phyloP scores from a whole-genome alignment of 2,888 invertebrate species.

The Cyrtodaria siliqua region DNA sequence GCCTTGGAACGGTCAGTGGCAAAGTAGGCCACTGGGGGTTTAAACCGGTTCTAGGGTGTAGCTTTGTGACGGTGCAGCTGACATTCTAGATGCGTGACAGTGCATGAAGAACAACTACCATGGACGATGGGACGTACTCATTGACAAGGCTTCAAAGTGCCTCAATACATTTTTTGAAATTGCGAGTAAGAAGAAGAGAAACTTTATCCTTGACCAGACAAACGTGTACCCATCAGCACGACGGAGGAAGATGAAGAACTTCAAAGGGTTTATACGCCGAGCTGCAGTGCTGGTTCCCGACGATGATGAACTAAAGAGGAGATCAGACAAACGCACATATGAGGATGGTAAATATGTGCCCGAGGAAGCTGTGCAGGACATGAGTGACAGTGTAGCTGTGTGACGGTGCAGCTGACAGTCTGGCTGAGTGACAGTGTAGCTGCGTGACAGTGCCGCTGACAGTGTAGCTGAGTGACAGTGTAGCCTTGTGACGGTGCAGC shows the following conservation, averaged over 20 bases:
- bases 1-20: too few relatives aligned
- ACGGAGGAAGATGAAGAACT: slow-evolving; percentile 98
- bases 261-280: slow-evolving; percentile 95
- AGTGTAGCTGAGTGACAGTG: too few relatives aligned
- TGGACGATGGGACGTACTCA: slow-evolving; percentile 94
- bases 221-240: slow-evolving; percentile 98
- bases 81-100: too few relatives aligned
- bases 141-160: slow-evolving; percentile 95
- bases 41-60: too few relatives aligned
- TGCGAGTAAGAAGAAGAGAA: slow-evolving; percentile 89
- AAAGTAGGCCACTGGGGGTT: too few relatives aligned
- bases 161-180: slow-evolving; percentile 90
- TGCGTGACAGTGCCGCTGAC: too few relatives aligned
- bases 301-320: slow-evolving; percentile 94
- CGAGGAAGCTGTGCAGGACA: slow-evolving; percentile 96
- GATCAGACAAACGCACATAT: slow-evolving; percentile 92
- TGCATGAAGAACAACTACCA: slow-evolving; percentile 91
- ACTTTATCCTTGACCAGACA: slow-evolving; percentile 99
- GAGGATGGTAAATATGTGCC: slow-evolving; percentile 96
- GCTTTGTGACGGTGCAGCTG: too few relatives aligned
- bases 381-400: too few relatives aligned
- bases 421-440: too few relatives aligned
- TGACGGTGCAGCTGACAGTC: too few relatives aligned
- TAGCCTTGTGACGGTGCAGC: too few relatives aligned
- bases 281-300: slow-evolving; percentile 96